Conservation (phyloP, 2,888 invertebrate genomes). For the Drosophila kambysellisi region DNA sequence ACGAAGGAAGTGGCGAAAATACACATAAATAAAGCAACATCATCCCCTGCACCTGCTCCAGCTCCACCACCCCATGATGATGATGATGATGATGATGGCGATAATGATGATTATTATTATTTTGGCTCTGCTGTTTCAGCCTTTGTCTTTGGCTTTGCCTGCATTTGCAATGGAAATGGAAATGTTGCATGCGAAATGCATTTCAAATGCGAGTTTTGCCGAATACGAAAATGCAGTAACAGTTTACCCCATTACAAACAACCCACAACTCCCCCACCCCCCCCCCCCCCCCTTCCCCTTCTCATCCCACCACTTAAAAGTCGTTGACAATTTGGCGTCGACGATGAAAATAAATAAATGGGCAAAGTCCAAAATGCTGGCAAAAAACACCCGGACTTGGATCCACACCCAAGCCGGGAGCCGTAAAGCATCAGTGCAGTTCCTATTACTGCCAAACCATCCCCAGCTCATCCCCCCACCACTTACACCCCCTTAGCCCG, state of each 20-base stretch:
- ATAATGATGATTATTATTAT: conserved; percentile 51
- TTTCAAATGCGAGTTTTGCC: conserved; percentile 68
- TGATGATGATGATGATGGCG: conserved; percentile 13
- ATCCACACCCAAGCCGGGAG: conserved; percentile 14
- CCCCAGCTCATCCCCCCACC: neutral
- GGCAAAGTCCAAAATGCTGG: conserved; percentile 56
- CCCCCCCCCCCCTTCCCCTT: neutral
- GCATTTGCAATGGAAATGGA: conserved; percentile 69
- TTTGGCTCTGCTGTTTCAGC: conserved; percentile 34
- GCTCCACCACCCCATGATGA: neutral
- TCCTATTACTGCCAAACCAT: conserved; percentile 31
- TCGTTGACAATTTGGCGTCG: conserved; percentile 75
- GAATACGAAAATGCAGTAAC: conserved; percentile 43
- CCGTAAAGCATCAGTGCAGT: conserved; percentile 19
- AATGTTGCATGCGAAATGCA: conserved; percentile 74
- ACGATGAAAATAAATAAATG: conserved; percentile 74
- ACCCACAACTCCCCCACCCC: neutral
- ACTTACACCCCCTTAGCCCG: neutral
- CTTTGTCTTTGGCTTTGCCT: conserved; percentile 47
- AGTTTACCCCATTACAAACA: conserved; percentile 24
- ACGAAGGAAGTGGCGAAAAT: conserved; percentile 16
- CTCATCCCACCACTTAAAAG: conserved; percentile 39
- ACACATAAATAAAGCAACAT: conserved; percentile 53
- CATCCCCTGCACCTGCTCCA: neutral
- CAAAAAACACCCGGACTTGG: conserved; percentile 10